These are phyloP conservation scores for Catostomus latipinnis DNA, from an alignment of 2,797 vertebrate genomes.

Conservation along the genomic window DNA sequence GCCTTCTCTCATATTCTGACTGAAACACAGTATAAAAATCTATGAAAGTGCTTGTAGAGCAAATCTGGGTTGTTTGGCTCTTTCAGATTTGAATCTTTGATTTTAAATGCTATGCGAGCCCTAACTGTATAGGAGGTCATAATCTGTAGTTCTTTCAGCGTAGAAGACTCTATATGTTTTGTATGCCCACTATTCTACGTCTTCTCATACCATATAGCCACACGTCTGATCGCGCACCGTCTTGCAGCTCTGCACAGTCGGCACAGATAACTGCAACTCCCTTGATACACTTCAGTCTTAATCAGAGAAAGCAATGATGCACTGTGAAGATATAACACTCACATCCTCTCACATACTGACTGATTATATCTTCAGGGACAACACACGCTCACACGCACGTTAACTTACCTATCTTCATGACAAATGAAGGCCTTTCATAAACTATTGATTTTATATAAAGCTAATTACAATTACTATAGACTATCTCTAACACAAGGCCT, in stretches of 20 bases:
- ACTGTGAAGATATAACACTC: slow-evolving; percentile 83
- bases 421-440: too few species aligned
- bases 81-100: too few species aligned
- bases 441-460: too few species aligned
- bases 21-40: too few species aligned
- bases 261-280: slow-evolving; percentile 79
- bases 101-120: too few species aligned
- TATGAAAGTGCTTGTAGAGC: too few species aligned
- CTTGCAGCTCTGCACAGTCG: slow-evolving; percentile 64
- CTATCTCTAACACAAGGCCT: too few species aligned
- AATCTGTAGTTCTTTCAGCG: neutral
- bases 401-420: too few species aligned
- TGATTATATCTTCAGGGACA: slow-evolving; percentile 82
- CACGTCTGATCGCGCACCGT: slow-evolving; percentile 61
- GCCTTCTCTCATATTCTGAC: too few species aligned
- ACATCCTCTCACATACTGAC: slow-evolving; percentile 84
- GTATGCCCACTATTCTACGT: slow-evolving; percentile 65
- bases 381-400: slow-evolving; percentile 39
- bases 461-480: too few species aligned
- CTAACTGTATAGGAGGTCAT: too few species aligned
- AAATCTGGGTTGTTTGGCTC: too few species aligned
- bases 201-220: slow-evolving; percentile 60
- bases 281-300: slow-evolving; percentile 74
- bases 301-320: slow-evolving; percentile 83
- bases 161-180: slow-evolving; percentile 59